Conservation (phyloP, 2,888 invertebrate species). For the Tuta absoluta region DNA sequence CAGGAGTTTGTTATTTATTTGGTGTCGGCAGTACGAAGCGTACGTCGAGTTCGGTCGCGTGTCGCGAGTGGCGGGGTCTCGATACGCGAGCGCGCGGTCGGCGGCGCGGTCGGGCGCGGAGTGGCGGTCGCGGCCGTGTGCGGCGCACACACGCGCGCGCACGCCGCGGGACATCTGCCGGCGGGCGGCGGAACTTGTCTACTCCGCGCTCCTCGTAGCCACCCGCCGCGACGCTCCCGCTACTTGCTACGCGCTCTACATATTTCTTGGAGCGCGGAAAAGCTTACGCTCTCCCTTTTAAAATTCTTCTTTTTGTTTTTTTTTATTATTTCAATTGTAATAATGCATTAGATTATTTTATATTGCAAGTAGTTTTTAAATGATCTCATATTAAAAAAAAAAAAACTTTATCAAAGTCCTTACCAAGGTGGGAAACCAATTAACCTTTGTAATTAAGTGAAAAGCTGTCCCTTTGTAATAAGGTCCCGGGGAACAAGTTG, state of each 20-base stretch:
- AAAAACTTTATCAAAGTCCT: not conserved
- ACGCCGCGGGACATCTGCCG: conserved; percentile 59
- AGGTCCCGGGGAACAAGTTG: conserved; percentile 15
- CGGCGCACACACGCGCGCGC: conserved; percentile 73
- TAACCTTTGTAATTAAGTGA: conserved; percentile 27
- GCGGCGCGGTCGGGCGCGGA: conserved; percentile 79
- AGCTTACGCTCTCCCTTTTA: not conserved
- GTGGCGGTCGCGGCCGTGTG: conserved; percentile 69
- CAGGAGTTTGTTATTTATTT: conserved; percentile 60
- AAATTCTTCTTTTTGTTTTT: not conserved
- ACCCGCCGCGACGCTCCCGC: conserved; percentile 3
- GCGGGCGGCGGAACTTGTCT: conserved; percentile 65
- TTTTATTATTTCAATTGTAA: not conserved
- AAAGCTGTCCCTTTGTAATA: conserved; percentile 20
- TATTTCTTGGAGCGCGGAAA: conserved; percentile 5
- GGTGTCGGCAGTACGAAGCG: conserved; percentile 45
- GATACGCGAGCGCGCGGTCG: conserved; percentile 72
- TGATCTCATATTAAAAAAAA: not conserved
- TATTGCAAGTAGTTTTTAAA: not conserved
- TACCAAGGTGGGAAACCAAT: conserved; percentile 15
- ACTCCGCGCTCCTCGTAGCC: conserved; percentile 27
- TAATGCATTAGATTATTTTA: not conserved
- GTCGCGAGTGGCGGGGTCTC: conserved; percentile 50
- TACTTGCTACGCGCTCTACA: conserved; percentile 22
- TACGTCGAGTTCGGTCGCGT: conserved; percentile 65